Base-by-base conservation (phyloP, 2,888 invertebrate genomes). In the Heliconius sara region DNA sequence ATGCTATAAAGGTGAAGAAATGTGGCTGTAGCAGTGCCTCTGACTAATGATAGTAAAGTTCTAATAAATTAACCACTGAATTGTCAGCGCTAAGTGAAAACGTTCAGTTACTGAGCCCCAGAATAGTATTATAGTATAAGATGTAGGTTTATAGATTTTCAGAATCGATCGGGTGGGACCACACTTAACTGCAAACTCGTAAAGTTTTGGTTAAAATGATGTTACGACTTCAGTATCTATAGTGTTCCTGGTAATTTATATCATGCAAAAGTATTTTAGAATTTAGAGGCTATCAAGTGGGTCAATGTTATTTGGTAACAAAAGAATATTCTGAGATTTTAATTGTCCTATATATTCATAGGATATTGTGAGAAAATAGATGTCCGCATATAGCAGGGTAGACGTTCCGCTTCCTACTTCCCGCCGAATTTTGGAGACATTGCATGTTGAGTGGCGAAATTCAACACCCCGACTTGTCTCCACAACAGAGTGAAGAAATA, bases 61-160 rank as follows among this genome's bases (percentile, higher is more conserved):
- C 79, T 63, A 71, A 81, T 83, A 83, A 83, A 81, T 81, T 83
- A 75, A 83, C 79, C 80, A 81, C 80, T 47, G 77, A 77, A 82
- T 81, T 74, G 79, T 79, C 79, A 76, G 65, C 67, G 78, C 76
- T 82, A 63, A 77, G 80, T 81, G 79, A 82, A 82, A 79, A 79
- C 77, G 76, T 68, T 71, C 65, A 79, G 72, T 80, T 83, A 82
- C 78, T 81, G 79, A 67, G 82, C 84, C 80, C 80, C 83, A 83
- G 84, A 82, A 84, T 57, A 72, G 34, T 74, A 43, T 22, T 67
- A 66, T 68, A 74, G 39, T 75, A 76, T 83, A 83, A 83, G 81
- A 92, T 90, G 85, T 93, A 89, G 92, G 93, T 93, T 94, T 93
- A 94, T 91, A 80, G 91, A 85, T 92, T 91, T 90, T 89, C 86